Conservation (phyloP, 2,797 vertebrate species). For the Uromys caudimaculatus region DNA sequence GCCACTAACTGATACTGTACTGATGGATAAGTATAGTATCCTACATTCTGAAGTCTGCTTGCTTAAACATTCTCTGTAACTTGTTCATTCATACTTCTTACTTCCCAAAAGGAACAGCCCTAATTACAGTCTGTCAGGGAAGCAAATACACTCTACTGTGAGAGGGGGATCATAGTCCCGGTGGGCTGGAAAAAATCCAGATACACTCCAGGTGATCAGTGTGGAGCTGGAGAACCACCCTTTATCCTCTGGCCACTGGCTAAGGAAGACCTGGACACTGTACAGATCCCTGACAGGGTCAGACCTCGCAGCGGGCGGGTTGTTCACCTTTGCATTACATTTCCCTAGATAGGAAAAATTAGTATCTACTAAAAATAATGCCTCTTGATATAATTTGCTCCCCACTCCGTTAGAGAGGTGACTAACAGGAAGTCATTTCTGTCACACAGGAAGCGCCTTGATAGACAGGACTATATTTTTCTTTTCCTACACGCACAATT, state of each 20-base stretch:
- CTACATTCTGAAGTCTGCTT: background rate
- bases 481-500: background rate
- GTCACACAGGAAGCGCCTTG: background rate
- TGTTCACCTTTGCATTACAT: background rate
- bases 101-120: background rate
- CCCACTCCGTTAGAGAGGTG: background rate
- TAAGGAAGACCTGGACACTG: background rate
- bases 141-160: background rate
- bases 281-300: background rate
- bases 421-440: background rate
- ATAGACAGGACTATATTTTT: background rate
- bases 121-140: background rate
- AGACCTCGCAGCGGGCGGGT: background rate
- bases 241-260: background rate
- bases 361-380: background rate
- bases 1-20: too few relatives aligned
- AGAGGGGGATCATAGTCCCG: background rate
- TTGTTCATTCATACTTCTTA: background rate
- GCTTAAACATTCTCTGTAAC: background rate
- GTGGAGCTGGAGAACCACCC: background rate
- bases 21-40: rapidly evolving
- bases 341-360: background rate
- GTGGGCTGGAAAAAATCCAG: background rate
- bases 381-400: background rate
- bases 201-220: background rate